phyloP scores from a whole-genome alignment of 2,113 vertebrate species.

The Sapayoa aenigma region DNA sequence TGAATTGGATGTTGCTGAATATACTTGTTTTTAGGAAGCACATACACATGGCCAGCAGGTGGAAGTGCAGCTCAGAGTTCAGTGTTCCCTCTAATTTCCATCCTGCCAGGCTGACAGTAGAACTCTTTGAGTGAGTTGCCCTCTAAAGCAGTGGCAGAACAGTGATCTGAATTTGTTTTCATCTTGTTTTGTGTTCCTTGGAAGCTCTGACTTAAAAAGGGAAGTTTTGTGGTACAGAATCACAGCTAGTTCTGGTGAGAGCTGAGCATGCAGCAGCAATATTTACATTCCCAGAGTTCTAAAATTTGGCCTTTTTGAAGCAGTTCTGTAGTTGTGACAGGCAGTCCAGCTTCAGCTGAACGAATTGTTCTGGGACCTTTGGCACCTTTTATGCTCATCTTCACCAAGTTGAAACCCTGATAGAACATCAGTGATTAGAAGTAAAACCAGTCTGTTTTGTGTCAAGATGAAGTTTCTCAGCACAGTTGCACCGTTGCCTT shows the following conservation, averaged over 20 bases:
- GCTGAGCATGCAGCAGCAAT: not conserved
- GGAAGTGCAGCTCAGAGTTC: not conserved
- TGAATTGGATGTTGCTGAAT: not conserved
- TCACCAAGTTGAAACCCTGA: not conserved
- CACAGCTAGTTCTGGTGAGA: not conserved
- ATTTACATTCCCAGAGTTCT: not conserved
- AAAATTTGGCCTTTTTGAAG: not conserved
- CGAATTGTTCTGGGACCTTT: not conserved
- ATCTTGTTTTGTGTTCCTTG: not conserved
- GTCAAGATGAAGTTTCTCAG: not conserved
- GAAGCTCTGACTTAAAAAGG: not conserved
- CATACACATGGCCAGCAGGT: not conserved
- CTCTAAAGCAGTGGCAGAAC: not conserved
- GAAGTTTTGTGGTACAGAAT: not conserved
- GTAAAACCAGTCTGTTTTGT: not conserved
- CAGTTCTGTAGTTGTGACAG: not conserved
- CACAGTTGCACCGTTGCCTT: not conserved
- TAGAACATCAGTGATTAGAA: not conserved
- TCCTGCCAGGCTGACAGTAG: not conserved
- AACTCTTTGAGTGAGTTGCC: not conserved
- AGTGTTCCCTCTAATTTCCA: not conserved
- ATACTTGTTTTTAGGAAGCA: not conserved
- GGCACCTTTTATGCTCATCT: not conserved
- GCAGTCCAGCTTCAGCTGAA: not conserved
- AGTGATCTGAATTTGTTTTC: not conserved